Base-by-base conservation (phyloP, 2,888 invertebrate genomes). In the Macrophya annulata region DNA sequence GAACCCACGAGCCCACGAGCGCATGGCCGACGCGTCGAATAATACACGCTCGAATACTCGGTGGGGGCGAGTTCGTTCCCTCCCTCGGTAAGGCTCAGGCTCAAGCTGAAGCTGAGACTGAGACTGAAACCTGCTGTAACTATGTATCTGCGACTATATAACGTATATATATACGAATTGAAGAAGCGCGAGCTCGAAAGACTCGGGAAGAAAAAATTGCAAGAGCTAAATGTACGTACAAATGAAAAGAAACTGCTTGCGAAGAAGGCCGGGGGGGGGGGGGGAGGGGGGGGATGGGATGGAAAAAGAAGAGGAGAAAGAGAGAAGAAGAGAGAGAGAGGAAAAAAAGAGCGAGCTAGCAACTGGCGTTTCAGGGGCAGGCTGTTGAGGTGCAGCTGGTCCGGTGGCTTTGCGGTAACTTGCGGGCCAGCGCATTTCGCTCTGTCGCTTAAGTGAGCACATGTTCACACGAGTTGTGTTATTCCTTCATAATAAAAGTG, bases 291-390 rank as follows among this genome's bases (percentile, higher is more conserved):
- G 45, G 74, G 25, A 1, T 4, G 43, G 2, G n/a, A n/a, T 1
- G 12, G 74, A 45, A 10, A 4, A 74, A 74, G 74, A 3, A n/a
- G n/a, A 10, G 45, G 74, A 45, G 12, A 45, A 12, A 68, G 15
- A 21, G 45, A 74, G n/a, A 45, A 37, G 37, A 37, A 71, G 31
- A n/a, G 6, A 45, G 31, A 68, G 15, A 21, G 45, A 74, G n/a
- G 15, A 37, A 21, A 45, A 37, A 71, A 37, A 71, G 31, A n/a
- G 6, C 55, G 15, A 76, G 31, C 79, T 81, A 81, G 81, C 81
- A 81, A 62, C 40, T 62, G 62, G 59, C 62, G 40, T 59, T 81
- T 81, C 81, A 81, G 81, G 81, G 81, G 62, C 81, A 81, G 59
- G 15, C 37, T 40, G 79, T 12, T 15, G 43, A 59, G 79, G 31